Evolutionary conservation across 2,797 vertebrate genomes (phyloP).

Genomic region (Pseudochirops corinnae): DNA sequence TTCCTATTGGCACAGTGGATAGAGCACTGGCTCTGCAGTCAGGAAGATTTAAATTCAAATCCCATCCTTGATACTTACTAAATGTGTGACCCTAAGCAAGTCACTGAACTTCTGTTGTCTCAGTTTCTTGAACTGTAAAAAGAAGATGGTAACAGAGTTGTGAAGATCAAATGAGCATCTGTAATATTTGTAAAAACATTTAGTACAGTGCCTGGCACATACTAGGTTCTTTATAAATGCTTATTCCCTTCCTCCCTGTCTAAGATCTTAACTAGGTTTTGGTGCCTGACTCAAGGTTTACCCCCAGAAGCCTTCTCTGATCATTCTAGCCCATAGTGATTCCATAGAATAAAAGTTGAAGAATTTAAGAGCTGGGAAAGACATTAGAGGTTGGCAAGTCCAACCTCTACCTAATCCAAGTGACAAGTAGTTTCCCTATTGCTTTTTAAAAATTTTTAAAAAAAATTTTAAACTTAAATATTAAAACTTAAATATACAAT

Average conservation of each 20-base stretch:
- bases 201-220: neutral
- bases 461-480: too few relatives aligned
- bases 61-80: neutral
- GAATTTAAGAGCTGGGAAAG: neutral
- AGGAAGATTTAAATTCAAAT: neutral
- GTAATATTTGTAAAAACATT: neutral
- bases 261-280: neutral
- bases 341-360: neutral
- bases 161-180: neutral
- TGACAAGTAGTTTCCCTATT: neutral
- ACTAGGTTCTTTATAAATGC: neutral
- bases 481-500: too few relatives aligned
- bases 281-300: neutral
- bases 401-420: neutral
- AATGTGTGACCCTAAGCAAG: neutral
- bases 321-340: neutral
- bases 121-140: neutral
- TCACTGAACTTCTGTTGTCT: neutral
- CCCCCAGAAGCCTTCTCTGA: neutral
- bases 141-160: neutral
- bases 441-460: too few relatives aligned
- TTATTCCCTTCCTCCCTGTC: accelerated
- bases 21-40: neutral
- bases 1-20: neutral
- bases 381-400: neutral